Percentiles rank a stretch among this genome's conserved stretches.
Evolutionary conservation across 2,888 invertebrate genomes (phyloP).

Genomic region (Rosalia funebris): DNA sequence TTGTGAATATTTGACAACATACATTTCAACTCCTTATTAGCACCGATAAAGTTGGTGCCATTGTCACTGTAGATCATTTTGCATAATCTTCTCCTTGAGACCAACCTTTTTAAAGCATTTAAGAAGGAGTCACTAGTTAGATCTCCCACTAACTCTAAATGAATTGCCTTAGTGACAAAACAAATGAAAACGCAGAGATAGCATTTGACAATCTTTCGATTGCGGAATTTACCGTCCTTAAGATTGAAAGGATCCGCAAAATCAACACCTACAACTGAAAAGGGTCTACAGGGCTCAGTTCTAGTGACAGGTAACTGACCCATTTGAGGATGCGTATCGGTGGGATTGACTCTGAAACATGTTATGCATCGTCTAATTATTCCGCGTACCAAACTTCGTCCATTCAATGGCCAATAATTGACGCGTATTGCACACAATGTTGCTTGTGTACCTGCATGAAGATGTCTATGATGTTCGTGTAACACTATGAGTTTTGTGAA

Average conservation of each 20-base stretch:
- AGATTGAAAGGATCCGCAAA: too few species aligned
- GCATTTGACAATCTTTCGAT: constrained; percentile 30
- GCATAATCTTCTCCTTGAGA: constrained; percentile 9
- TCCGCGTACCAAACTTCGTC: constrained; percentile 32
- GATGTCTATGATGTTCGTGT: constrained; percentile 33
- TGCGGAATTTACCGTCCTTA: too few species aligned
- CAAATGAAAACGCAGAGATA: constrained; percentile 43
- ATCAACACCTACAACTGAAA: constrained; percentile 40
- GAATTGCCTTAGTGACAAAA: constrained; percentile 39
- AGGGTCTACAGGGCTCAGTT: constrained; percentile 28
- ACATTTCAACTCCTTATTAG: constrained; percentile 2
- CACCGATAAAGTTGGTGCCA: constrained; percentile 26
- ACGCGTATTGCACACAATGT: too few species aligned
- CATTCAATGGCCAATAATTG: constrained; percentile 42
- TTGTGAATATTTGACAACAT: too few species aligned
- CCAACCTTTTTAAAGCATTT: constrained; percentile 6
- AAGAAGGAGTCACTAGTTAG: constrained; percentile 24
- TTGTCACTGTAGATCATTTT: constrained; percentile 21
- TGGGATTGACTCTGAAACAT: constrained; percentile 35
- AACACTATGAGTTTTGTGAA: constrained; percentile 34
- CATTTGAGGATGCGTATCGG: constrained; percentile 30
- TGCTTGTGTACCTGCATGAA: constrained; percentile 44
- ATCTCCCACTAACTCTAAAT: too few species aligned
- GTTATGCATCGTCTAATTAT: constrained; percentile 35
- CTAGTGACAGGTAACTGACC: constrained; percentile 31